Percentiles rank a stretch among this genome's conserved stretches.
Conservation (phyloP, 2,888 invertebrate species). For the Notodonta ziczac region DNA sequence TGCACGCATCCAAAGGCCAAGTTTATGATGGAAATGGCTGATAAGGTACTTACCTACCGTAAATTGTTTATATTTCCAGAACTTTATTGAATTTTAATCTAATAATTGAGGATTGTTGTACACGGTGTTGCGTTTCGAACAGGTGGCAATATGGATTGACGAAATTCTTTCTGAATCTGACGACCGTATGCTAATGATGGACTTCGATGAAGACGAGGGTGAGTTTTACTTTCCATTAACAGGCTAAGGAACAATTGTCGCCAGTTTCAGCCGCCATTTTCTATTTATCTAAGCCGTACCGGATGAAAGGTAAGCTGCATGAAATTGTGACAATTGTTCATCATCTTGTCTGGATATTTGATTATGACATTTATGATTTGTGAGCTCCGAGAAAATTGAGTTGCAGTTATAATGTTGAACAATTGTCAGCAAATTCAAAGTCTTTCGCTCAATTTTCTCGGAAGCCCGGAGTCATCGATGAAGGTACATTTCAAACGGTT, state of each 20-base stretch:
- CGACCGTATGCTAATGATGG: slow-evolving; percentile 80
- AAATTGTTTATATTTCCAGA: background rate
- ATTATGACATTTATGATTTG: slow-evolving; percentile 3
- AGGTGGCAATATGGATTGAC: slow-evolving; percentile 79
- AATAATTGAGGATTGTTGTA: background rate
- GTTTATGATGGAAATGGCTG: slow-evolving; percentile 76
- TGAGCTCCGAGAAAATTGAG: slow-evolving; percentile 34
- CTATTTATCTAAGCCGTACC: slow-evolving; percentile 3
- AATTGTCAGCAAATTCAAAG: slow-evolving; percentile 55
- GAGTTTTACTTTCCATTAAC: slow-evolving; percentile 23
- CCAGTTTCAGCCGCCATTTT: slow-evolving; percentile 37
- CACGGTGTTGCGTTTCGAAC: slow-evolving; percentile 3
- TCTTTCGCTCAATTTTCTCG: slow-evolving; percentile 45
- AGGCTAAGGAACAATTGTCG: slow-evolving; percentile 53
- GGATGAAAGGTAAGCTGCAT: slow-evolving; percentile 51
- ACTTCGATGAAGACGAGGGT: slow-evolving; percentile 79
- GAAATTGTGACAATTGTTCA: slow-evolving; percentile 68
- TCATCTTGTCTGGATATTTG: slow-evolving; percentile 16
- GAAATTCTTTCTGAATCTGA: slow-evolving; percentile 75
- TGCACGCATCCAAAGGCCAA: slow-evolving; percentile 59
- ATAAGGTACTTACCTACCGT: slow-evolving; percentile 57
- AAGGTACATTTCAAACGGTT: slow-evolving; percentile 40
- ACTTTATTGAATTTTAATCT: too few species aligned
- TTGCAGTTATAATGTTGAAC: slow-evolving; percentile 42
- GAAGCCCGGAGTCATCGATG: slow-evolving; percentile 22